Evolutionary conservation across 2,113 vertebrate species (phyloP), one percentile per base, ranked within the genome.

Genomic region (Otolemur garnettii): DNA sequence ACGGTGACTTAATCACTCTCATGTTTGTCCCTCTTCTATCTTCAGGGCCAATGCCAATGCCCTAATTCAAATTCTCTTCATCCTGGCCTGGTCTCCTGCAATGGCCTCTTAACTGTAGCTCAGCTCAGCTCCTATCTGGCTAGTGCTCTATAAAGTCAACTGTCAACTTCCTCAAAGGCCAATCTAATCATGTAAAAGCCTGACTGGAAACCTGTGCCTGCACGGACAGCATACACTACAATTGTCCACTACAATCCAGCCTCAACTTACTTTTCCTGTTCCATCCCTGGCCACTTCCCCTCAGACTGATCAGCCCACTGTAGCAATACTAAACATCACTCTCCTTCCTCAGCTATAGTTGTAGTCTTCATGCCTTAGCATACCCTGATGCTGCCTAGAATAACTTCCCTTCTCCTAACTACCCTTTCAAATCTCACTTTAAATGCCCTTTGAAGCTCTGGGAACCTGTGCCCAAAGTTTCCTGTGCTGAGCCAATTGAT

Each of bases 51-150:
- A 24, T 9, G 55, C 35, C 74, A 53, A 77, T 21, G 10, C n/a
- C 26, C 35, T 60, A 55, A 62, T 81, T 85, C 53, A 88, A 87
- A 93, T 93, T 95, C 71, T 83, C 75, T 53, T 91, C 59, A 55
- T 85, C 72, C 18, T 84, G 78, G 38, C n/a, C 35, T 74, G n/a
- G 18, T 74, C 62, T 87, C 50, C 55, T 68, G 30, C 35, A 74
- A 62, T 1, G 13, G 60, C 50, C 50, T 91, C 79, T 80, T 74
- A 42, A 30, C 21, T 50, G 33, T 17, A 24, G 57, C 21, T 95
- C 45, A 84, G 45, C 45, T 50, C 38, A 71, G 45, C n/a, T 64
- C 26, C 74, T 26, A 45, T 57, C 28, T 83, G 42, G 71, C 62
- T 42, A 91, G 55, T 71, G 91, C 69, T 78, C 77, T 33, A 82